These are phyloP conservation scores for Synchiropus splendidus DNA, from an alignment of 2,113 vertebrate genomes.

Conservation along the genomic window DNA sequence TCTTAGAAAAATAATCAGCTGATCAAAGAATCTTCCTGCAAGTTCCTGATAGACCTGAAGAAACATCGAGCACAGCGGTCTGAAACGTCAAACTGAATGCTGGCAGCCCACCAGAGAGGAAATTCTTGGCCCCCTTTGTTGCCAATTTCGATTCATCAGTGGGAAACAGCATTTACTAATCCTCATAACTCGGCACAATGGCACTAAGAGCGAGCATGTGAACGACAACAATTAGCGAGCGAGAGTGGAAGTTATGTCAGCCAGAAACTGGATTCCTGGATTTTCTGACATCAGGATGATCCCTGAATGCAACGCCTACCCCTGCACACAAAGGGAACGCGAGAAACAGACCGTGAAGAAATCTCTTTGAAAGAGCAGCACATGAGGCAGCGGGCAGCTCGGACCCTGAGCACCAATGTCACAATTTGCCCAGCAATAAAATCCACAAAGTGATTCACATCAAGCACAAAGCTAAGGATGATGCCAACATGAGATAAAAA, in stretches of 20 bases:
- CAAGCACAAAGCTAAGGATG: too few relatives aligned
- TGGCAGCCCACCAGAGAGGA: constrained; percentile 37
- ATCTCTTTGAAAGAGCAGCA: constrained; percentile 31
- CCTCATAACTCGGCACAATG: constrained; percentile 22
- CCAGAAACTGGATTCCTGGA: constrained; percentile 2
- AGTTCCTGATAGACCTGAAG: neutral
- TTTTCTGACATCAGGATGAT: constrained; percentile 3
- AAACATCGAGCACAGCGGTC: too few relatives aligned
- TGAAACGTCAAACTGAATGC: constrained; percentile 1
- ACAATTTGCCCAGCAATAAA: too few relatives aligned
- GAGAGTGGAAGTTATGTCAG: constrained; percentile 6
- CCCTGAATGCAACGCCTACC: neutral
- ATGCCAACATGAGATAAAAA: too few relatives aligned
- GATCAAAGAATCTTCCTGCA: neutral
- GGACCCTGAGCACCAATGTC: neutral
- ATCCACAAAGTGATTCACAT: too few relatives aligned
- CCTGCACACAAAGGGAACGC: constrained; percentile 10
- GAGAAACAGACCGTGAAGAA: constrained; percentile 40
- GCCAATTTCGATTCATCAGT: constrained; percentile 32
- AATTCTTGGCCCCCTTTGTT: constrained; percentile 38
- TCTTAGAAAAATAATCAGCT: too few relatives aligned
- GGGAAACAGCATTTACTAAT: constrained; percentile 46
- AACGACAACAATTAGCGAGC: constrained; percentile 10
- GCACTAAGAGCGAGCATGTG: constrained; percentile 9
- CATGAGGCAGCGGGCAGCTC: constrained; percentile 5